Base-by-base conservation (phyloP, 2,113 vertebrate species). In the Triplophysa dalaica region DNA sequence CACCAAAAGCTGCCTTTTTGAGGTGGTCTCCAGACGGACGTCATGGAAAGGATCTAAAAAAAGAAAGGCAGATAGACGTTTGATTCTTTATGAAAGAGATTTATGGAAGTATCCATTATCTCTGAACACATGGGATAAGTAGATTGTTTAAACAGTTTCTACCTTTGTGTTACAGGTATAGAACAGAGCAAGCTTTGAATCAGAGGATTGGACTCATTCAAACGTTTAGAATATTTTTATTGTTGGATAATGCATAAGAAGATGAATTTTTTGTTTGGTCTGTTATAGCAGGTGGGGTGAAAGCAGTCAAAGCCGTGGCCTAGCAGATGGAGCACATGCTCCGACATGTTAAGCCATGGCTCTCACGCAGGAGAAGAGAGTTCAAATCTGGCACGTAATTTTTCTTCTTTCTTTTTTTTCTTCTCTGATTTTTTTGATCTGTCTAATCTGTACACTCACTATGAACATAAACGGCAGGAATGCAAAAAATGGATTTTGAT, bases 31-130 rank as follows among this genome's bases (percentile, higher is more conserved):
- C 63, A 64, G 56, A 43, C 22, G 70, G 82, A 70, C 56, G 45
- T 78, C 66, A 76, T 65, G 60, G 60, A 65, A 72, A 52, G 38
- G n/a, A 64, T 61, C 83, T 84, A 45, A 64, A 80, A 78, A 63
- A 21, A 73, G 54, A 41, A 41, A 48, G 33, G 45, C 61, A 33
- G 77, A 78, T 3, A 45, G 43, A 68, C 33, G 13, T 77, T 77
- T 83, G 14, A 70, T 80, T 70, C 22, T 14, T 45, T n/a, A 22
- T 77, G 50, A 76, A 66, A 48, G 61, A 16, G 11, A 12, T 43
- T 60, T 24, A 48, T 13, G 12, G 26, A 45, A 21, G 12, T 61
- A 43, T 21, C 43, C 10, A 29, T 13, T 61, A 22, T 48, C 22
- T 52, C 41, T 67, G 65, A 77, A 43, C 24, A 77, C 56, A 56